Evolutionary conservation across 2,888 invertebrate genomes (phyloP).

Genomic region (Drosophila pseudotakahashii): DNA sequence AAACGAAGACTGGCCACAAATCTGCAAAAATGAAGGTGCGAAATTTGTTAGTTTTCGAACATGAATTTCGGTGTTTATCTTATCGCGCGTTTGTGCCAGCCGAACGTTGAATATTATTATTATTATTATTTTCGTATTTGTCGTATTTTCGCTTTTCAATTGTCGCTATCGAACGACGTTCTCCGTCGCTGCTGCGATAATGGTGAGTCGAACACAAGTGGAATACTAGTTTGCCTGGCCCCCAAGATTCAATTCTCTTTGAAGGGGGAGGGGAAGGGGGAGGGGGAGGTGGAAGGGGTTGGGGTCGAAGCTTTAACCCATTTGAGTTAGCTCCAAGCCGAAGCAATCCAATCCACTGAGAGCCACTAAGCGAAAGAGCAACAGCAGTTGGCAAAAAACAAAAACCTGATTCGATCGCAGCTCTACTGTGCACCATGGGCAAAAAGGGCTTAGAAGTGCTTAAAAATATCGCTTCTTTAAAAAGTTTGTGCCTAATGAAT

Average conservation of each 20-base stretch:
- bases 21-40: slow-evolving; percentile 15
- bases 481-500: neutral
- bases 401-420: slow-evolving; percentile 17
- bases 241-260: neutral
- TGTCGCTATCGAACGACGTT: slow-evolving; percentile 29
- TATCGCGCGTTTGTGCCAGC: slow-evolving; percentile 25
- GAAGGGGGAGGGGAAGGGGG: neutral
- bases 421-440: neutral
- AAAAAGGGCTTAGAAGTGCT: too few species aligned
- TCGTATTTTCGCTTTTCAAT: slow-evolving; percentile 19
- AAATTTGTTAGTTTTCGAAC: slow-evolving; percentile 22
- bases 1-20: slow-evolving; percentile 15
- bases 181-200: slow-evolving; percentile 23
- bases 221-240: slow-evolving; percentile 2
- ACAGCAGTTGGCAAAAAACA: too few species aligned
- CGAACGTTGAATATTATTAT: slow-evolving; percentile 7
- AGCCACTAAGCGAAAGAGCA: neutral
- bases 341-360: slow-evolving; percentile 3
- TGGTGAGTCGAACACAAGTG: slow-evolving; percentile 23
- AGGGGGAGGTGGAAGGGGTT: neutral
- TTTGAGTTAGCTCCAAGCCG: slow-evolving; percentile 39
- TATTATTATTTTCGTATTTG: neutral
- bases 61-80: slow-evolving; percentile 35
- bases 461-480: neutral
- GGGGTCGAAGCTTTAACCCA: slow-evolving; percentile 53